Percentiles rank a stretch among this genome's conserved stretches.
Conservation (phyloP, 2,797 vertebrate genomes). For the Melanotaenia maccullochi region DNA sequence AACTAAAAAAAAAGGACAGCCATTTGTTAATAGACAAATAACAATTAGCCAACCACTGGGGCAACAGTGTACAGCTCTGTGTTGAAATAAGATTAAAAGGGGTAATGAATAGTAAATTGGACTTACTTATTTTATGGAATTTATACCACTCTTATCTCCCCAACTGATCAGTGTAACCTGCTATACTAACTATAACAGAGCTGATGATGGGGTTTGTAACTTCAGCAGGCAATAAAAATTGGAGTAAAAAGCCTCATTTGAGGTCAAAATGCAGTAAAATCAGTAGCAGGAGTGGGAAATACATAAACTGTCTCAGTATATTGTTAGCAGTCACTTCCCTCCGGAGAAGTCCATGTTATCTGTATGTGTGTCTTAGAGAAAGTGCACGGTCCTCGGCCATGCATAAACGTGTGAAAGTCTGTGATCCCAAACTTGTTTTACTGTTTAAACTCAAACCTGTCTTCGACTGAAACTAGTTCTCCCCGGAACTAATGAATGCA, state of each 20-base stretch:
- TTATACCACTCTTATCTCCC: no score
- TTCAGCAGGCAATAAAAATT: neutral
- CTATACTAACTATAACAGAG: no score
- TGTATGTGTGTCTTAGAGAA: neutral
- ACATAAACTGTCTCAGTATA: neutral
- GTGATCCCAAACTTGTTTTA: neutral
- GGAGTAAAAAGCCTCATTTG: neutral
- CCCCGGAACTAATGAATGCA: constrained; percentile 8
- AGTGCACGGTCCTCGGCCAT: neutral
- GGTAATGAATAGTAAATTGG: neutral
- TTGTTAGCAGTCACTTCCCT: neutral
- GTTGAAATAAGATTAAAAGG: neutral
- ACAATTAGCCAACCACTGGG: neutral
- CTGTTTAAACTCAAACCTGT: neutral
- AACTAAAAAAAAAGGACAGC: neutral
- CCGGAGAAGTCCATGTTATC: neutral
- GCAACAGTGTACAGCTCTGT: neutral
- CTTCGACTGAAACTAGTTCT: neutral
- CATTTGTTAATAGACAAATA: neutral
- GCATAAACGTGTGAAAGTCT: neutral
- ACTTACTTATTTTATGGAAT: no score
- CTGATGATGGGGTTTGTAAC: neutral
- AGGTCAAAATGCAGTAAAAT: neutral
- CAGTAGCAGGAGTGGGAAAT: neutral
- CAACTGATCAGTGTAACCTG: no score